Percentiles rank a stretch among this genome's conserved stretches.
Evolutionary conservation across 2,888 invertebrate species (phyloP).

Genomic region (Malachius bipustulatus): DNA sequence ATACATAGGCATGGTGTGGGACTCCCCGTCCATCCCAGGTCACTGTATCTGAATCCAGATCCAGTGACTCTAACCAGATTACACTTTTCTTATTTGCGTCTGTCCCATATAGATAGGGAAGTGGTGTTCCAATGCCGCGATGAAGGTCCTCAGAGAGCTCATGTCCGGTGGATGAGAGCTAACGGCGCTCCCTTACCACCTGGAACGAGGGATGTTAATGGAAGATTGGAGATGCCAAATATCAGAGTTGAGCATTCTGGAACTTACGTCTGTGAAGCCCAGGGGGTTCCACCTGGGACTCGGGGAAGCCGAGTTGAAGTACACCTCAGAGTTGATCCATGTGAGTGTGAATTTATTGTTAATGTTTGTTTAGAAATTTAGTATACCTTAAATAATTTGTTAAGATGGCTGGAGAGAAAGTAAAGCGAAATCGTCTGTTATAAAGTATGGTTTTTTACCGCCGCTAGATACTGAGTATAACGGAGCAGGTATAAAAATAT

Average conservation of each 20-base stretch:
- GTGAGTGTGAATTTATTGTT: constrained; percentile 46
- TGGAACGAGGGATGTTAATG: constrained; percentile 61
- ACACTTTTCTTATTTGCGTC: too few species aligned
- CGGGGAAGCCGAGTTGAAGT: constrained; percentile 59
- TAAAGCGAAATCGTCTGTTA: constrained; percentile 29
- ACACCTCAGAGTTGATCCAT: constrained; percentile 58
- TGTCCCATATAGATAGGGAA: constrained; percentile 60
- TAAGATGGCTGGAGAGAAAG: too few species aligned
- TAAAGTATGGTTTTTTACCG: constrained; percentile 46
- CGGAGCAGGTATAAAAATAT: constrained; percentile 41
- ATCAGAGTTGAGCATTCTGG: constrained; percentile 67
- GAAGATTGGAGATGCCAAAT: constrained; percentile 76
- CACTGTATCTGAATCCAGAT: too few species aligned
- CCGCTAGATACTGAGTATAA: constrained; percentile 47
- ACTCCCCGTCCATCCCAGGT: too few species aligned
- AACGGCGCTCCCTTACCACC: constrained; percentile 61
- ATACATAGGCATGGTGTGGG: too few species aligned
- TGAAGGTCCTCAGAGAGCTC: constrained; percentile 66
- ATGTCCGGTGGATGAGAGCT: constrained; percentile 63
- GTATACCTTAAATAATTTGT: too few species aligned
- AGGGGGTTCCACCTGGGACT: constrained; percentile 47
- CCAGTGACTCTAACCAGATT: too few species aligned
- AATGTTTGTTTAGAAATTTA: too few species aligned
- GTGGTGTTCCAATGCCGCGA: constrained; percentile 90
- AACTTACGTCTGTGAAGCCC: constrained; percentile 72